Percentiles rank a stretch among this genome's conserved stretches.
phyloP scores from a whole-genome alignment of 1,140 invertebrate genomes.

The Drosophila nannoptera region DNA sequence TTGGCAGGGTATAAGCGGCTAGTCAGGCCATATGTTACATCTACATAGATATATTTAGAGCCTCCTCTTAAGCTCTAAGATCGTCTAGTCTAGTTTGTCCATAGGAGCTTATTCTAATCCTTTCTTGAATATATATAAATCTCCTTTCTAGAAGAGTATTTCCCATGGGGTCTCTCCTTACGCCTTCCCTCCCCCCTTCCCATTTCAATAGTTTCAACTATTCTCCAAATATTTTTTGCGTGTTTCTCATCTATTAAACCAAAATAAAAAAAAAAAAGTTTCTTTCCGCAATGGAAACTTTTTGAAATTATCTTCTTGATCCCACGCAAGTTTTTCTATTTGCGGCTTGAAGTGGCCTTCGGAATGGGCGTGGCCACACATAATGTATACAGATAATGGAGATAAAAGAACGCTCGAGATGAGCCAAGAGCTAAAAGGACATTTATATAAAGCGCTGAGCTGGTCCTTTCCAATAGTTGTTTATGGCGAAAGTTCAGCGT shows the following conservation, averaged over 20 bases:
- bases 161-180: too few species aligned
- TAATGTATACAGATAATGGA: constrained; percentile 25
- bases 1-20: not conserved
- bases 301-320: constrained; percentile 18
- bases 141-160: not conserved
- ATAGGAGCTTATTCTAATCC: too few species aligned
- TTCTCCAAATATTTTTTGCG: constrained; percentile 31
- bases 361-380: constrained; percentile 8
- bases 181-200: not conserved
- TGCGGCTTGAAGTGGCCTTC: constrained; percentile 9
- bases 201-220: constrained; percentile 23
- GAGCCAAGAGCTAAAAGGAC: not conserved
- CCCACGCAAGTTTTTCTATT: constrained; percentile 21
- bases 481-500: too few species aligned
- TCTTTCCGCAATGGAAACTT: constrained; percentile 50
- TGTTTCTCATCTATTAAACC: constrained; percentile 29
- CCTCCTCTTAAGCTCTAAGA: too few species aligned
- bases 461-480: too few species aligned
- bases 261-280: constrained; percentile 45
- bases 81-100: too few species aligned
- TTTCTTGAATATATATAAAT: not conserved
- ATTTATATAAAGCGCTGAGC: not conserved
- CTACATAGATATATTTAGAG: too few species aligned
- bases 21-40: not conserved
- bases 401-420: not conserved